phyloP scores from a whole-genome alignment of 2,113 vertebrate genomes.

The Empidonax alnorum region DNA sequence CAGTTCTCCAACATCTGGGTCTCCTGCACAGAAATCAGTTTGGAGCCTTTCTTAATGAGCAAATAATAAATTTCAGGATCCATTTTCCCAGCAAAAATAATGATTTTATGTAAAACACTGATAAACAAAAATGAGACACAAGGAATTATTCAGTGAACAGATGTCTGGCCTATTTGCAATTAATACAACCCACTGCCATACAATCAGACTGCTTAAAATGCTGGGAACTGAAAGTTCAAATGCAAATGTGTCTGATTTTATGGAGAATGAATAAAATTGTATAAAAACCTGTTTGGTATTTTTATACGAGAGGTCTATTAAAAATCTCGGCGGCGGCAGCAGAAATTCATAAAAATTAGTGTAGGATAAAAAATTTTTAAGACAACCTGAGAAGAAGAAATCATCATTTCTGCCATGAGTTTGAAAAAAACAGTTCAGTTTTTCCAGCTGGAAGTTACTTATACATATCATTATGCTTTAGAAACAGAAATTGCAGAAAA shows the following conservation, averaged over 20 bases:
- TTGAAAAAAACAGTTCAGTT: conserved; percentile 16
- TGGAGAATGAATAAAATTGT: conserved; percentile 63
- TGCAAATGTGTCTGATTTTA: conserved; percentile 68
- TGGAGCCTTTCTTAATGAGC: neutral
- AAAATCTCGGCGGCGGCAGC: conserved; percentile 10
- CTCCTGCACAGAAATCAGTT: neutral
- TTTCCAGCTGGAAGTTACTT: neutral
- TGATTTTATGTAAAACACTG: conserved; percentile 38
- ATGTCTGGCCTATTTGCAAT: conserved; percentile 73
- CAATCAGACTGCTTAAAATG: conserved; percentile 70
- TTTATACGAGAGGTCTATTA: neutral
- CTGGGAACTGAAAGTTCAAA: conserved; percentile 73
- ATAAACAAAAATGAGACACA: conserved; percentile 57
- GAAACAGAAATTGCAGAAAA: neutral
- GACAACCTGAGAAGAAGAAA: conserved; percentile 14
- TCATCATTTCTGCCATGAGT: neutral
- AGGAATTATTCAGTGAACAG: conserved; percentile 68
- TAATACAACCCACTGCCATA: conserved; percentile 75
- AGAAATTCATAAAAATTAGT: conserved; percentile 33
- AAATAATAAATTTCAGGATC: neutral
- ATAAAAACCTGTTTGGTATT: conserved; percentile 12
- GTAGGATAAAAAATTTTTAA: conserved; percentile 28
- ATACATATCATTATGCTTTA: neutral
- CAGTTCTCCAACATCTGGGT: neutral
- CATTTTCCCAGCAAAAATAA: neutral